Evolutionary conservation across 2,888 invertebrate genomes (phyloP), one percentile per base, ranked within the genome.

Genomic region (Noctua janthe): DNA sequence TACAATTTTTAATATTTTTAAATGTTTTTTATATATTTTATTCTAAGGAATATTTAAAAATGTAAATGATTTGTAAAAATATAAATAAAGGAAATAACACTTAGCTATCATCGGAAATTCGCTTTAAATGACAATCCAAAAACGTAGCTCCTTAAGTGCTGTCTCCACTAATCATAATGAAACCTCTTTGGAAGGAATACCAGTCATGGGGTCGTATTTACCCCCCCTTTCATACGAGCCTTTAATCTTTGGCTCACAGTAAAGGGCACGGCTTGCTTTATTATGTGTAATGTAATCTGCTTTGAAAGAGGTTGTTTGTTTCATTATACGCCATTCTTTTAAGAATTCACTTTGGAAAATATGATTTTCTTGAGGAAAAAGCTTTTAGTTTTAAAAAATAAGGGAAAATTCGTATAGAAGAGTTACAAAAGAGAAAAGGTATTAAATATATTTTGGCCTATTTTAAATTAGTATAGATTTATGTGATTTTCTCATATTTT

Each of bases 221-320:
- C 71, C n/a, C n/a, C 66, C n/a, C 49, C 17, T 13, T 39, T 35
- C 71, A 54, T 59, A 39, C 51, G 43, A 54, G 49, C 71, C 69
- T 87, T 76, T 85, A 76, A 82, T 89, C 80, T 79, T 49, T 64
- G 4, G n/a, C 59, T 35, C 74, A 17, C 74, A 67, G 69, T 56
- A 54, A 51, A 59, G 71, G 64, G 75, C 69, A 74, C 59, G 71
- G 62, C 51, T 49, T 23, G 35, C 49, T 66, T 56, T 69, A 73
- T 81, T 66, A 73, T 47, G 29, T 78, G 71, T 71, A 78, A 78
- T 71, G 71, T 78, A 77, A 83, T 87, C 74, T 81, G n/a, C 64
- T 87, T 71, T 75, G 54, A 23, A 39, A 73, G 23, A 20, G 6
- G 8, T 20, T 78, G 47, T 79, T 80, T 74, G 67, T 84, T 67